These are phyloP conservation scores for Poecilia velifera DNA, from an alignment of 2,797 vertebrate species.

Conservation along the genomic window DNA sequence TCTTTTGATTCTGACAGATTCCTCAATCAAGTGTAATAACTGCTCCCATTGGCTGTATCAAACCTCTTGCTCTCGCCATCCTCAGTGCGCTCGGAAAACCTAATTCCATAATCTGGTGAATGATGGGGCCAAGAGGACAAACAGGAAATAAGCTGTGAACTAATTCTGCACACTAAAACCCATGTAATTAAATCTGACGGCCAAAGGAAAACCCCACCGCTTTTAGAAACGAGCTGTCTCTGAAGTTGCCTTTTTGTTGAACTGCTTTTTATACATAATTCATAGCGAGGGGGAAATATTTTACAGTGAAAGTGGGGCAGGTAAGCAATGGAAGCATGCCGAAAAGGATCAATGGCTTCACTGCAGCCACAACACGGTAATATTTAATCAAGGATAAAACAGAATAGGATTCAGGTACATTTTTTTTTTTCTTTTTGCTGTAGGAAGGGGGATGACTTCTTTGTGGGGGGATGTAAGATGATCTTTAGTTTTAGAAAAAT, in stretches of 20 bases:
- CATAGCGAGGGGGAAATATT: conserved; percentile 26
- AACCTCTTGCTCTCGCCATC: conserved; percentile 49
- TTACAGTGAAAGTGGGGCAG: conserved; percentile 30
- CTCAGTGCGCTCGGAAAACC: conserved; percentile 63
- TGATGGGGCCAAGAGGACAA: conserved; percentile 70
- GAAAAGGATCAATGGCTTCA: conserved; percentile 35
- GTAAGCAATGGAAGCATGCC: conserved; percentile 22
- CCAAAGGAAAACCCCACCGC: conserved; percentile 47
- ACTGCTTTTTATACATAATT: conserved; percentile 32
- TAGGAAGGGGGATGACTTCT: not conserved
- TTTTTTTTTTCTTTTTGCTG: not conserved
- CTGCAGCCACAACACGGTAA: conserved; percentile 25
- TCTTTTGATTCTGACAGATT: conserved; percentile 67
- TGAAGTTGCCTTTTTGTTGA: conserved; percentile 42
- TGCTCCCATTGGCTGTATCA: conserved; percentile 67
- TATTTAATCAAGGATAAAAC: conserved; percentile 24
- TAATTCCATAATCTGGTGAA: conserved; percentile 75
- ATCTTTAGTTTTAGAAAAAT: not conserved
- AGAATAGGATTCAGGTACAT: conserved; percentile 2
- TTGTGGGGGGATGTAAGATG: not conserved
- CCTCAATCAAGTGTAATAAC: conserved; percentile 61
- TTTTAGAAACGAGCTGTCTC: conserved; percentile 55
- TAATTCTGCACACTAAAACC: conserved; percentile 62
- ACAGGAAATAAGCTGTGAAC: conserved; percentile 69
- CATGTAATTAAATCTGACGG: conserved; percentile 73